phyloP scores from a whole-genome alignment of 2,888 invertebrate species.

The Itoplectis maculator region DNA sequence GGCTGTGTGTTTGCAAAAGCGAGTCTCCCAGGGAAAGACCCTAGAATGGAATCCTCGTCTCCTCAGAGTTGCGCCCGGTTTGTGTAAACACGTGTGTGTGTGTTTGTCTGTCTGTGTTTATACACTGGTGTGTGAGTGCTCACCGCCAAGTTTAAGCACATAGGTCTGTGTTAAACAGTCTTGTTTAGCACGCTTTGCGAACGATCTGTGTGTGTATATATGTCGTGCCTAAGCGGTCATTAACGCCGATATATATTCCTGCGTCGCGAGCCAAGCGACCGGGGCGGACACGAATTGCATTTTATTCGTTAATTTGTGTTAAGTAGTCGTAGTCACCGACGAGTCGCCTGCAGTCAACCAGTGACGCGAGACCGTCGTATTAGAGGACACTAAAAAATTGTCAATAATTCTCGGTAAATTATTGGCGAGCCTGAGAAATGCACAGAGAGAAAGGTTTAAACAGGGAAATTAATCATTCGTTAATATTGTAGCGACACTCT shows the following conservation, averaged over 20 bases:
- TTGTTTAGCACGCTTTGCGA: slow-evolving; percentile 70
- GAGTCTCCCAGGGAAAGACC: slow-evolving; percentile 1
- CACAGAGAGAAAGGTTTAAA: no score
- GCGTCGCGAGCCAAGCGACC: slow-evolving; percentile 15
- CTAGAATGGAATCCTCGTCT: slow-evolving; percentile 16
- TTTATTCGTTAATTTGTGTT: slow-evolving; percentile 57
- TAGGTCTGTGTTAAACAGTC: slow-evolving; percentile 66
- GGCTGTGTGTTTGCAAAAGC: slow-evolving; percentile 14
- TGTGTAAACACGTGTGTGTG: slow-evolving; percentile 15
- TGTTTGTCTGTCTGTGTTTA: no score
- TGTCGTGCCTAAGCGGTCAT: slow-evolving; percentile 65
- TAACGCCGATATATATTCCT: slow-evolving; percentile 53
- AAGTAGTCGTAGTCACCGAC: not conserved
- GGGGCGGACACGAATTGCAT: slow-evolving; percentile 32
- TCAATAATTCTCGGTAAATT: slow-evolving; percentile 46
- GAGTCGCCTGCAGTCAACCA: no score
- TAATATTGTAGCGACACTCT: no score
- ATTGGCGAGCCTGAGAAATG: not conserved
- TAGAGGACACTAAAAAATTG: slow-evolving; percentile 19
- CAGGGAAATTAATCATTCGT: no score
- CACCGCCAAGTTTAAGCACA: slow-evolving; percentile 43
- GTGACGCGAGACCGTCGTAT: not conserved
- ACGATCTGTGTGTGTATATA: slow-evolving; percentile 63
- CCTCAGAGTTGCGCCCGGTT: slow-evolving; percentile 31
- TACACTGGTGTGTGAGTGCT: not conserved